phyloP scores from a whole-genome alignment of 2,888 invertebrate species.

The Ellobium chinense region DNA sequence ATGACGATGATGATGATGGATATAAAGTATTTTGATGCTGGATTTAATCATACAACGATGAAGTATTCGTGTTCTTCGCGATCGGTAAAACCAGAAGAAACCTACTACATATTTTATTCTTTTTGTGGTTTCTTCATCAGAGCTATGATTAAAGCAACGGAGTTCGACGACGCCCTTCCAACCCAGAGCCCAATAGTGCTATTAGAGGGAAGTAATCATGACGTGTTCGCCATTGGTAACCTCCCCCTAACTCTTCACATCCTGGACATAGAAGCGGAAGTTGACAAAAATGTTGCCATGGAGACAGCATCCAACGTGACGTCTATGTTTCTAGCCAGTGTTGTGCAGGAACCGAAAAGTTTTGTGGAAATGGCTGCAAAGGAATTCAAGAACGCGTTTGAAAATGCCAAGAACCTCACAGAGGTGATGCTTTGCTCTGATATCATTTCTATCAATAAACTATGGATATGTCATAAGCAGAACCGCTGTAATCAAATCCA shows the following conservation, averaged over 20 bases:
- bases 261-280: conserved; percentile 47
- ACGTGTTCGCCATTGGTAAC: conserved; percentile 38
- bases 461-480: too few species aligned
- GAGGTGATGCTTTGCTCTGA: not conserved
- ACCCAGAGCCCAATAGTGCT: conserved; percentile 45
- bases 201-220: conserved; percentile 51
- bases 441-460: too few species aligned
- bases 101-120: too few species aligned
- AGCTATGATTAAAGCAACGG: not conserved
- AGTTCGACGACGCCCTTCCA: conserved; percentile 21
- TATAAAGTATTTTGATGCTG: too few species aligned
- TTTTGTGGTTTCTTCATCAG: too few species aligned
- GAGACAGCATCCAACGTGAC: conserved; percentile 39
- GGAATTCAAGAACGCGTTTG: conserved; percentile 34
- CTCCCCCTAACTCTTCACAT: conserved; percentile 34
- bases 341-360: conserved; percentile 12
- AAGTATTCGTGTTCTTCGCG: too few species aligned
- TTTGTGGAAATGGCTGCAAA: not conserved
- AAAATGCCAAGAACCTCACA: conserved; percentile 32
- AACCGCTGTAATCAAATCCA: too few species aligned
- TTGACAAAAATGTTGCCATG: conserved; percentile 32
- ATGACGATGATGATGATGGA: conserved; percentile 4
- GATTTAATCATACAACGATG: too few species aligned
- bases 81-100: too few species aligned
- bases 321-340: conserved; percentile 40